Base-by-base conservation (phyloP, 2,888 invertebrate species). In the Aporophyla nigra region DNA sequence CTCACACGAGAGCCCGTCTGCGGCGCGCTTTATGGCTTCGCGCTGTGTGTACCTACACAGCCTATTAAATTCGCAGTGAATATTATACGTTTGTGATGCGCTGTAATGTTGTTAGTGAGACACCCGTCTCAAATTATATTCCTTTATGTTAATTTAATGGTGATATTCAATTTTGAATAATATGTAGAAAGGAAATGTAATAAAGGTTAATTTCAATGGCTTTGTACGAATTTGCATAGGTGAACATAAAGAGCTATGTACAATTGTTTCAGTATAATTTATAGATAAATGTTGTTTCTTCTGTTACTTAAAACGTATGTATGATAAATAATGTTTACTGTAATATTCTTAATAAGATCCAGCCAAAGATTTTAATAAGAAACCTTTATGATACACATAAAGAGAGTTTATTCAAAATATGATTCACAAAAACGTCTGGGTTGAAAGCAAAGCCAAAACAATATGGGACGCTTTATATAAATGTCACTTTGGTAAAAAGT, bases 51-150 rank as follows among this genome's bases (percentile, higher is more conserved):
- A 89, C 33, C 33, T 33, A 33, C 88, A 84, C 85, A 88, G 85
- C 85, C 86, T 88, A 91, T 91, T 89, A 90, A 92, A 92, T 90
- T 89, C 83, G 82, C 85, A 88, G 88, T 86, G 85, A 89, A 88
- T 90, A 92, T 89, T 88, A 90, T 82, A 84, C 80, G 63, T 82
- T 27, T 78, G 71, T 61, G 78, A 67, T 77, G 75, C 71, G 70
- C 59, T 78, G 58, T 66, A 83, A 70, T 51, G 54, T 75, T 72
- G 43, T 75, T 73, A 77, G 74, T 76, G 54, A 73, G 59, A 74
- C 9, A 56, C 66, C 61, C 59, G 65, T 76, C 71, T 84, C 62
- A 66, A 68, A 84, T 74, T 61, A 74, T 71, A 74, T 56, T 75
- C 73, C 83, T 86, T 69, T 83, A 83, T 78, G 83, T 68, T 74